Evolutionary conservation across 2,797 vertebrate species (phyloP), one percentile per base, ranked within the genome.

Genomic region (Smutsia temminckii): DNA sequence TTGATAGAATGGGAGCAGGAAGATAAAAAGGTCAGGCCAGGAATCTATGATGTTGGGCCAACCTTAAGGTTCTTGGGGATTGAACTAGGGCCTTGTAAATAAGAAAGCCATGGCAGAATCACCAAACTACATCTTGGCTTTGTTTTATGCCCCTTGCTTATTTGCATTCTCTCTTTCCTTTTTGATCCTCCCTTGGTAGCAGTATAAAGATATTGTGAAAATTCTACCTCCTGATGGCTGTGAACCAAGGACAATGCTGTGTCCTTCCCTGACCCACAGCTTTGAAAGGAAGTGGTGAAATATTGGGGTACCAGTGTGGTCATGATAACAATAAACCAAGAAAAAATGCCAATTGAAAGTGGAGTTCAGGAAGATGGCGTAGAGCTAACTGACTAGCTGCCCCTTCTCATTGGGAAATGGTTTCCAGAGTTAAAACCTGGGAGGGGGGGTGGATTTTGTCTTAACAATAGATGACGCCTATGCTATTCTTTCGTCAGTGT

Each of bases 121-220:
- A 90, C 40, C 91, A 75, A 91, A 85, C 14, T 51, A 37, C 8
- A 57, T 40, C 46, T 81, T 74, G 80, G 55, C 49, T 87, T 91
- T 95, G n/a, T 49, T 92, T 75, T 72, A 89, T 51, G 46, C 9
- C 18, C 9, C 46, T 72, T 71, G 29, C 20, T 77, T 96, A 27
- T 69, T 85, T 69, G 11, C 55, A 85, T 93, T 59, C 27, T 25
- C 78, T 91, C 55, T 85, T 95, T 91, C 85, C 64, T 94, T 88
- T 68, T 89, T 80, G 86, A 57, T 81, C 16, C 12, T 94, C 37
- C 16, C 25, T 84, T 85, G n/a, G 51, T 89, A 42, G 27, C 17
- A 57, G 72, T 55, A 91, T 77, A 83, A 93, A 74, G 66, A 83
- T 32, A 94, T 13, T 63, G 37, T 88, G 57, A 85, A 93, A 89